Conservation (phyloP, 2,113 vertebrate genomes). For the Prietella phreatophila region DNA sequence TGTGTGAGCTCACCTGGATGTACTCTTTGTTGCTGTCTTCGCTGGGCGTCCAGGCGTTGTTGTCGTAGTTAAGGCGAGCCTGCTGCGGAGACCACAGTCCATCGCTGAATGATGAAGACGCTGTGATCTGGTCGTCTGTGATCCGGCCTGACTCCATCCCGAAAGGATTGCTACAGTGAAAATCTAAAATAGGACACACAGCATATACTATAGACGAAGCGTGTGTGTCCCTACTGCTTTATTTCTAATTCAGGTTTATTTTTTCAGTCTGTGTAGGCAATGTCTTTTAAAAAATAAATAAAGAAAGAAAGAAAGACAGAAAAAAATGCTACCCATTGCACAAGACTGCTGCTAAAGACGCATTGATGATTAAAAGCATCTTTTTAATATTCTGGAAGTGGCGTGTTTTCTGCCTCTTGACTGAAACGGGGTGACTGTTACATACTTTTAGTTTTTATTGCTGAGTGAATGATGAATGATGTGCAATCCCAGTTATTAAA, state of each 20-base stretch:
- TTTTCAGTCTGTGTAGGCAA: neutral
- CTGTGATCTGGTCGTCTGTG: constrained; percentile 90
- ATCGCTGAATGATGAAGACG: constrained; percentile 87
- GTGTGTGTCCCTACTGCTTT: neutral
- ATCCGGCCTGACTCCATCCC: constrained; percentile 95
- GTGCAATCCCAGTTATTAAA: constrained; percentile 16
- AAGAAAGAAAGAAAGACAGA: too few relatives aligned
- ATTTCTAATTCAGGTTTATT: neutral
- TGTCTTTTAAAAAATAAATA: neutral
- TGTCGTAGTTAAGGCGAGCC: constrained; percentile 88
- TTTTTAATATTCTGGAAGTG: neutral
- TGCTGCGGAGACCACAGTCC: constrained; percentile 88
- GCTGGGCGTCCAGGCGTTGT: constrained; percentile 94
- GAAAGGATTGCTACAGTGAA: constrained; percentile 88
- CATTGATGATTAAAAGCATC: neutral
- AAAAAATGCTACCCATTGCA: neutral
- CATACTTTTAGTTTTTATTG: neutral
- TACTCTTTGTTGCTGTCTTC: constrained; percentile 93
- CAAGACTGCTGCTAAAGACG: neutral
- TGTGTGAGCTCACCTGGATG: constrained; percentile 80
- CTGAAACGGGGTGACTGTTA: neutral
- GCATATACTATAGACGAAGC: neutral
- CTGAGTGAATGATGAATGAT: constrained; percentile 1
- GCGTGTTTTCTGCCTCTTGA: neutral
- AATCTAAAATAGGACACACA: constrained; percentile 68